A percentile compares a stretch with the other conserved stretches of the same genome.
Evolutionary conservation across 2,797 vertebrate genomes (phyloP).

Genomic region (Artibeus lituratus): DNA sequence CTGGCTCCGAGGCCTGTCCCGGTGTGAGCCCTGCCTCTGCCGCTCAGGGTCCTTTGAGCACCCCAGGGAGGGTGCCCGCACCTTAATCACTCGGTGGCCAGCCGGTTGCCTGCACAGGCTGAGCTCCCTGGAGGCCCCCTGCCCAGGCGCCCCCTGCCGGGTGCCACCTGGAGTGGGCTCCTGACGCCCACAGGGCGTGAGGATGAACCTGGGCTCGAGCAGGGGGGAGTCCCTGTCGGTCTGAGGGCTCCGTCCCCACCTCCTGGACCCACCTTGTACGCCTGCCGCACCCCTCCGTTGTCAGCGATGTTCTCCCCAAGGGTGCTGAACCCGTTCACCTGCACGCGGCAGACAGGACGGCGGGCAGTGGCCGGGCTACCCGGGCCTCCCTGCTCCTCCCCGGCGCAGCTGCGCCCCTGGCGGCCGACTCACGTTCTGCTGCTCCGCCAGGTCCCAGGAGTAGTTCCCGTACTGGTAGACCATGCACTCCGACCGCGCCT

Average conservation of each 20-base stretch:
- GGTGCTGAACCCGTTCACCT: constrained; percentile 97
- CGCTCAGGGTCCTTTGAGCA: background rate
- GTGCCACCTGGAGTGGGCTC: background rate
- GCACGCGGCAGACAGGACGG: background rate
- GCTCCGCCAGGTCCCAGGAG: constrained; percentile 93
- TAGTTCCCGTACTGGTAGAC: constrained; percentile 94
- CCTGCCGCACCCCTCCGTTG: constrained; percentile 96
- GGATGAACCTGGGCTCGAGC: background rate
- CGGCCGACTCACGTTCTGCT: constrained; percentile 88
- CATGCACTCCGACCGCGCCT: constrained; percentile 94
- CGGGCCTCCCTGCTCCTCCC: no score
- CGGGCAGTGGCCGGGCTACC: fast-evolving
- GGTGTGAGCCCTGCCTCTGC: background rate
- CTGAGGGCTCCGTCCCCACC: fast-evolving
- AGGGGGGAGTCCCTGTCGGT: background rate
- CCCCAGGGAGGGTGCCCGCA: fast-evolving
- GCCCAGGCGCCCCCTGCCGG: background rate
- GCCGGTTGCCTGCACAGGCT: fast-evolving
- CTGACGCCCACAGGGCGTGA: background rate
- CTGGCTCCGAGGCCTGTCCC: background rate
- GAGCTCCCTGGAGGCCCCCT: background rate
- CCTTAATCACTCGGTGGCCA: background rate
- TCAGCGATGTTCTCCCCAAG: constrained; percentile 98
- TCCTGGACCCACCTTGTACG: constrained; percentile 88
- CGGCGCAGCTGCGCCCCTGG: background rate